Conservation (phyloP, 2,797 vertebrate species). For the Sebastes itinus region DNA sequence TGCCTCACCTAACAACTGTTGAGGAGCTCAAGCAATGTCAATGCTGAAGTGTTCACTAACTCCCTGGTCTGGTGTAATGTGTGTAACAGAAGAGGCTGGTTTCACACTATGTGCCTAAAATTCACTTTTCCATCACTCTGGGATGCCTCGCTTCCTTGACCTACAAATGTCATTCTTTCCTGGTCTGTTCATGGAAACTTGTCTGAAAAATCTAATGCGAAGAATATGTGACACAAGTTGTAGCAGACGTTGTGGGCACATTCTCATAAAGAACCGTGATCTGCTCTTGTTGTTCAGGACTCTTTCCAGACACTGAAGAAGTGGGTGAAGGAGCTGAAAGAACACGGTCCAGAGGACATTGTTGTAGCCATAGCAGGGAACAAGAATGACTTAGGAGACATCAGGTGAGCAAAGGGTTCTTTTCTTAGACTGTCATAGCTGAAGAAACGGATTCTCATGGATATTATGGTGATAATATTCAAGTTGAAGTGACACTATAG, state of each 20-base stretch:
- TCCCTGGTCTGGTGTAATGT: background rate
- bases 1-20: background rate
- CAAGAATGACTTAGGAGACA: constrained; percentile 97
- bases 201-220: constrained; percentile 5
- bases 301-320: constrained; percentile 99
- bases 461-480: background rate
- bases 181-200: constrained; percentile 55
- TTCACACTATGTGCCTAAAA: constrained; percentile 13
- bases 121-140: constrained; percentile 49
- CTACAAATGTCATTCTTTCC: constrained; percentile 57
- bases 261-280: background rate
- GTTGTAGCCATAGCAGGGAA: constrained; percentile 98
- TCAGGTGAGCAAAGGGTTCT: constrained; percentile 82
- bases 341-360: constrained; percentile 98
- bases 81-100: constrained; percentile 12
- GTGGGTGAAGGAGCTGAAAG: constrained; percentile 98
- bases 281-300: constrained; percentile 83
- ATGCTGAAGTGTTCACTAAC: background rate
- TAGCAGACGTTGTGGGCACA: background rate
- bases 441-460: background rate
- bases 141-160: constrained; percentile 19
- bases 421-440: background rate
- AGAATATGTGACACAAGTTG: constrained; percentile 23
- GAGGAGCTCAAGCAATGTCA: background rate
- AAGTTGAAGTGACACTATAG: background rate